A percentile compares a stretch with the other conserved stretches of the same genome.
These are phyloP conservation scores for Gymnothorax javanicus DNA, from an alignment of 2,797 vertebrate genomes.

Conservation along the genomic window DNA sequence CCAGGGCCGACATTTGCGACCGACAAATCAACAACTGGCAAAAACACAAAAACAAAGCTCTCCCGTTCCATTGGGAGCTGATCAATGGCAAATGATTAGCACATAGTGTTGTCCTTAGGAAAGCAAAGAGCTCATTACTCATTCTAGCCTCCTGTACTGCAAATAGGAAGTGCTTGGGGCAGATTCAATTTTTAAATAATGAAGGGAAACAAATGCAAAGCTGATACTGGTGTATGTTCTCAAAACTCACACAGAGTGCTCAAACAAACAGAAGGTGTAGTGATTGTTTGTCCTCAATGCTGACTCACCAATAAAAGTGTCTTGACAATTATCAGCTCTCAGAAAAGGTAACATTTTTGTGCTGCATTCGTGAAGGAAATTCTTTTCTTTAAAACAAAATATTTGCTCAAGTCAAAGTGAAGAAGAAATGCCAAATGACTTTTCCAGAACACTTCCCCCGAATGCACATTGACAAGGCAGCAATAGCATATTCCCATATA, in stretches of 20 bases:
- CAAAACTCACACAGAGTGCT: not conserved
- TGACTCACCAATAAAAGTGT: not conserved
- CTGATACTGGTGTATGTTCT: not conserved
- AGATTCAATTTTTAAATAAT: not conserved
- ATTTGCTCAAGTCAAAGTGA: not conserved
- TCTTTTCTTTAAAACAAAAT: not conserved
- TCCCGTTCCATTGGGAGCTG: not conserved
- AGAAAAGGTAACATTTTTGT: too few relatives aligned
- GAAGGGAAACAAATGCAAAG: not conserved
- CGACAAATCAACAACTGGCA: not conserved
- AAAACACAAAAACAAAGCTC: not conserved
- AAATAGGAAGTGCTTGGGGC: not conserved
- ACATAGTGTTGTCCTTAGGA: not conserved
- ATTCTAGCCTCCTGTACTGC: not conserved
- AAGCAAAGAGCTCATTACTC: not conserved
- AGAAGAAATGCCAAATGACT: not conserved
- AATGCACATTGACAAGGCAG: too few relatives aligned
- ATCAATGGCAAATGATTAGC: constrained; percentile 5
- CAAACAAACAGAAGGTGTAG: not conserved
- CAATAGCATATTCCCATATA: too few relatives aligned
- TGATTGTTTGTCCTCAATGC: not conserved
- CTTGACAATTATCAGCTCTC: too few relatives aligned
- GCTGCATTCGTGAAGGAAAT: not conserved
- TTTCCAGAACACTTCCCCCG: not conserved
- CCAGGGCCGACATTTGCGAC: not conserved